Evolutionary conservation across 30 jellyfish, hydroid and myxozoan species (phyloP), one percentile per base, ranked within the genome.

Genomic region (Hydractinia symbiolongicarpus): DNA sequence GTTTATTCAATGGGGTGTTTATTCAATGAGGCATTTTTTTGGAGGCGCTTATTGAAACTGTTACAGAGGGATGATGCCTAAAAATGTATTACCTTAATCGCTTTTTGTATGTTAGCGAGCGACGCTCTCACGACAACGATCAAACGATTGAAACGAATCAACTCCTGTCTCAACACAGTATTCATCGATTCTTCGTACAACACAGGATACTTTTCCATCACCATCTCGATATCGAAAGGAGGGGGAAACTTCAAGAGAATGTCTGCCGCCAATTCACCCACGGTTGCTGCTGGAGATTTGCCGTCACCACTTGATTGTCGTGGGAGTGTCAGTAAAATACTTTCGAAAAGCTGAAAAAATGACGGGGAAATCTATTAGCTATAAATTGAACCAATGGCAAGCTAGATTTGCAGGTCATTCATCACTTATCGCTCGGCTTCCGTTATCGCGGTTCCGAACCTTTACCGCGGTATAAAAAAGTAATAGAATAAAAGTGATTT

Each of bases 301-400:
- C 98, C 98, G 51, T 90, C 96, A 44, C 98, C 96, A 82, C 88
- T 95, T 10, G 90, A 72, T 83, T 92, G 98, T 4, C 98, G 96
- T 52, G 98, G 98, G 16, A 92, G 86, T 19, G 98, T 86, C 81
- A 92, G 81, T 67, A 92, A 86, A 57, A 92, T 92, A 66, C 96
- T 82, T 83, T 92, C 98, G 49, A 92, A 92, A 50, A 92, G 89
- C 98, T 92, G 75, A 16, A 19, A 9, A 21, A 8, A 58, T 30
- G 44, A 30, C n/a, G 44, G 44, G 44, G 44, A 30, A 30, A 30
- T 0, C 44, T 30, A 30, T 30, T 30, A 30, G 44, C 44, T 30
- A 30, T 30, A 30, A 30, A 30, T 30, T 30, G 44, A 30, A 30
- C 44, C 44, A 30, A 30, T 30, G 44, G 2, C 44, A 30, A 30